Evolutionary conservation across 1,140 invertebrate genomes (phyloP), one percentile per base, ranked within the genome.

Genomic region (Drosophila gunungcola): DNA sequence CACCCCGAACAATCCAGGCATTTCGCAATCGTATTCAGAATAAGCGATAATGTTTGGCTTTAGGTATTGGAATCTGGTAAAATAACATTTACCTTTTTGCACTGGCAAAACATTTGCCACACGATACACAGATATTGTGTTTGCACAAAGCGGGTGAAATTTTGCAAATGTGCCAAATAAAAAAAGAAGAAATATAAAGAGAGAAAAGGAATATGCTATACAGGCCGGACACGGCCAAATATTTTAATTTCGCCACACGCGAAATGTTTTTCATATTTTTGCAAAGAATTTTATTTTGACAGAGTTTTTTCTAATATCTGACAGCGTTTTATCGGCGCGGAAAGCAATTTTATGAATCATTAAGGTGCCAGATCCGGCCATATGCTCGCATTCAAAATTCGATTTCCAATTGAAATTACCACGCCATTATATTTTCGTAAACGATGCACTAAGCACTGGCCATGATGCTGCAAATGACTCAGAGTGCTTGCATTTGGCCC

Each of bases 331-430:
- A 70, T 57, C 55, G 36, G 25, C 65, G 61, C 56, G 62, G 67
- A 42, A 73, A 79, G 72, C 43, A 70, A 77, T 80, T 83, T 80
- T 53, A 72, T 88, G 83, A 89, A 62, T 89, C 84, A 88, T 88
- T 89, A 65, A 60, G 61, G 53, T 74, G 49, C 57, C 48, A 41
- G 43, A 62, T 57, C 41, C 38, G 27, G 52, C 58, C 75, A 74
- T 78, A 60, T 82, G 62, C 39, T 73, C 43, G 45, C 61, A 42
- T 51, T 61, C 42, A 62, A 57, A 63, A 74, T 51, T 36, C 39
- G 69, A 62, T 57, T 57, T 54, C 41, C 41, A 52, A 45, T 56
- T 56, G 64, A 55, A 48, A 82, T 80, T 63, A 68, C 55, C 61
- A 34, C 32, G 67, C 55, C 57, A 69, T 74, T 54, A 64, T 70